Base-by-base conservation (phyloP, 2,113 vertebrate species). In the Caranx ignobilis region DNA sequence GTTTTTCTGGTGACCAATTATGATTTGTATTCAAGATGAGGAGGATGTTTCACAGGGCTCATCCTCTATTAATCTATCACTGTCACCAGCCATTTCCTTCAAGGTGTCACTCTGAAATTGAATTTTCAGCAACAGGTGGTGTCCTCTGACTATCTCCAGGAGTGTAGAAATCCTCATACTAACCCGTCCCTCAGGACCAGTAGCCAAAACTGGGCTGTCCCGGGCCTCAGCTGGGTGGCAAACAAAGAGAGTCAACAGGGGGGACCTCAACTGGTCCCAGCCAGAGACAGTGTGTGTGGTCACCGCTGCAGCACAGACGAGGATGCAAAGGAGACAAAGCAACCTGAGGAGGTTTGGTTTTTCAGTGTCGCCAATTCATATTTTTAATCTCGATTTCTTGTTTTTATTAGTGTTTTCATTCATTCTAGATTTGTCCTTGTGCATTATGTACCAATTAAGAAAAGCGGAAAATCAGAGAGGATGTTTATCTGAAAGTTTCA, bases 301-400 rank as follows among this genome's bases (percentile, higher is more conserved):
- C 91, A 74, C 77, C 93, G 88, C 83, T 59, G 87, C 69, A 93
- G 86, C 61, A 81, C 91, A 0, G 95, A 95, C 68, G 92, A 93
- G 87, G 94, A 95, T 54, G 89, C 93, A 0, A 90, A 95, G 64
- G 94, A 95, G 76, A 90, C 75, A 1, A 87, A 94, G 74, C 82
- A 87, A 3, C 84, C 81, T 41, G 87, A 92, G 63, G 91, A 96
- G 75, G 94, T 95, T 21, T 63, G 79, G 78, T 82, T 76, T 89
- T 68, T 50, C 7, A 52, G 0, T 50, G 55, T 10, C 45, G 7
- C 7, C 18, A 59, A 11, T 6, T 59, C 26, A 48, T 34, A 52
- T 62, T 65, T 34, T 73, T 74, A 39, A 13, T 71, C 19, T 45
- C 31, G 6, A 47, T 75, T 71, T 60, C 5, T 55, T 18, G 55